These are phyloP conservation scores for Charina bottae DNA, from an alignment of 2,113 vertebrate species.

Conservation along the genomic window DNA sequence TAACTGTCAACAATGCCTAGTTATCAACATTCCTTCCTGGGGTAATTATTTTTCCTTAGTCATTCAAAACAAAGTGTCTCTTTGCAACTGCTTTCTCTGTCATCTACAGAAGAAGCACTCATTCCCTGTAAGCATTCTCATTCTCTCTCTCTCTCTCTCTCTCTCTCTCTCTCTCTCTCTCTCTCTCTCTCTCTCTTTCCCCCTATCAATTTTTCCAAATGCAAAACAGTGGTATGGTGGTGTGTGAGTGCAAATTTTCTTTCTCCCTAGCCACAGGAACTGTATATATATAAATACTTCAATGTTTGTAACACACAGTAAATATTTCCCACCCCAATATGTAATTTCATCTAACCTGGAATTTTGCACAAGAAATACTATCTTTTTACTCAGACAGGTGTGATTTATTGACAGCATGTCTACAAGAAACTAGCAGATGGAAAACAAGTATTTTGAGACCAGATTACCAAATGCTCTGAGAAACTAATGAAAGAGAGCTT, in stretches of 20 bases:
- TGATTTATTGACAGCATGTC: slow-evolving; percentile 23
- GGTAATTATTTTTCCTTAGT: not conserved
- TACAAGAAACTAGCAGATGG: slow-evolving; percentile 17
- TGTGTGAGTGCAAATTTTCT: not conserved
- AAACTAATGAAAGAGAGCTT: slow-evolving; percentile 6
- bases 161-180: not conserved
- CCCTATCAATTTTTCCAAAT: slow-evolving; percentile 1
- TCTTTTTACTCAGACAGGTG: slow-evolving; percentile 35
- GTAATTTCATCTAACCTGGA: slow-evolving; percentile 30
- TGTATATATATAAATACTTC: not conserved
- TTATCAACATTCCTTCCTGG: slow-evolving; percentile 11
- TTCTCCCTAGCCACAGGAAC: not conserved
- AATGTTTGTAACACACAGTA: not conserved
- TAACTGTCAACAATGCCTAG: slow-evolving; percentile 12
- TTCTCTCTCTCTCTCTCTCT: not conserved
- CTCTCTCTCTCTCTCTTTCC: not conserved
- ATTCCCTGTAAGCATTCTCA: not conserved
- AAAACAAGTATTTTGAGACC: slow-evolving; percentile 22
- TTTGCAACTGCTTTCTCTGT: not conserved
- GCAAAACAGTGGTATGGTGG: not conserved
- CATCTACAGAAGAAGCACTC: not conserved
- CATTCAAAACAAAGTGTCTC: not conserved
- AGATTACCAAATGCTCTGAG: slow-evolving; percentile 7
- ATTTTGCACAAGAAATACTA: slow-evolving; percentile 28
- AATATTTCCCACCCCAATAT: not conserved